phyloP scores from a whole-genome alignment of 2,888 invertebrate genomes.

The Epsilonema sp. region DNA sequence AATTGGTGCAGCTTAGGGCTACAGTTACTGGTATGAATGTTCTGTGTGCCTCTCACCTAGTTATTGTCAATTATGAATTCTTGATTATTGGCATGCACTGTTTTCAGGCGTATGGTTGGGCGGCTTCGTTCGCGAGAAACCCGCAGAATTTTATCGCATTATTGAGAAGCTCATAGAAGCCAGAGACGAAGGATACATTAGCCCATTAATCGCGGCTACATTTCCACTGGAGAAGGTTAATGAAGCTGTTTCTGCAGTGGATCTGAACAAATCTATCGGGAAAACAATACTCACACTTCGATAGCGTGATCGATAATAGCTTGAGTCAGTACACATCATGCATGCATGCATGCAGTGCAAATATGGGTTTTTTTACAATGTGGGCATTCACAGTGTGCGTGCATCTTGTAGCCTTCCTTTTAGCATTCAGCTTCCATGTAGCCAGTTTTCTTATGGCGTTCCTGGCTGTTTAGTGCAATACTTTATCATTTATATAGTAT shows the following conservation, averaged over 20 bases:
- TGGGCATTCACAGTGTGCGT: no score
- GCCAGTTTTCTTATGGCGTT: no score
- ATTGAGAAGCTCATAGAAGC: constrained; percentile 42
- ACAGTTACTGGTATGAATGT: constrained; percentile 11
- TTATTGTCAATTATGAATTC: no score
- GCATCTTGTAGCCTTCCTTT: no score
- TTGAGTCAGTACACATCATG: no score
- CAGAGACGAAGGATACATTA: constrained; percentile 43
- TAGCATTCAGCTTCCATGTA: no score
- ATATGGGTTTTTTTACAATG: no score
- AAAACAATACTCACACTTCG: not conserved
- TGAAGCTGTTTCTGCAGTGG: constrained; percentile 1
- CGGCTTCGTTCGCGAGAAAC: constrained; percentile 10
- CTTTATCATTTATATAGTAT: no score
- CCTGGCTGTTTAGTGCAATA: no score
- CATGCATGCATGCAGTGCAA: no score
- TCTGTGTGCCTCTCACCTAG: no score
- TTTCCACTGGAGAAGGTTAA: constrained; percentile 37
- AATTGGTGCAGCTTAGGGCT: constrained; percentile 15
- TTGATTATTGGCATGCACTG: not conserved
- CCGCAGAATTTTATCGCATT: constrained; percentile 6
- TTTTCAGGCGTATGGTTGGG: constrained; percentile 13
- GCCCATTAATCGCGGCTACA: constrained; percentile 39
- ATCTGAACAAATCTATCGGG: not conserved
- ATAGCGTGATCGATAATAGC: not conserved